Conservation (phyloP, 1,140 invertebrate genomes). For the Gonatopus flavifemur region DNA sequence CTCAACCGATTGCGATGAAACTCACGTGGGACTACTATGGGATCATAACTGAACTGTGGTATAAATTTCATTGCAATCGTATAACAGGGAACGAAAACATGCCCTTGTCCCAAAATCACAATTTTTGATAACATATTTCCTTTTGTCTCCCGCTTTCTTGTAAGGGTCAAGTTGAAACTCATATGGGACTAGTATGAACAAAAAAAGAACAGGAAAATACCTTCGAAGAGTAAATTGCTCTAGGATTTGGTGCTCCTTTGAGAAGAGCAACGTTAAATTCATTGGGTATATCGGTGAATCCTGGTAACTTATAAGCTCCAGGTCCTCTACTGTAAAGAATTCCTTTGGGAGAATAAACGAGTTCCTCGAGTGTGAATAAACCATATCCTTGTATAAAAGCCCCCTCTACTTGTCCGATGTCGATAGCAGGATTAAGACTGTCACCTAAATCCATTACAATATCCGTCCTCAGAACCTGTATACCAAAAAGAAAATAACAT, state of each 20-base stretch:
- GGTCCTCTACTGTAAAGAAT: constrained; percentile 82
- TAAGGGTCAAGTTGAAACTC: too few relatives aligned
- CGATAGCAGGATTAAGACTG: constrained; percentile 93
- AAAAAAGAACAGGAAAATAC: constrained; percentile 54
- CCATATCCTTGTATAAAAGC: constrained; percentile 93
- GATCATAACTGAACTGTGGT: too few relatives aligned
- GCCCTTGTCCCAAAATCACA: too few relatives aligned
- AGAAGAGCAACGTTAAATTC: constrained; percentile 92
- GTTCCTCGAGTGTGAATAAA: constrained; percentile 87
- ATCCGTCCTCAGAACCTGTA: constrained; percentile 78
- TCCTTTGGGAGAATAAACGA: constrained; percentile 83
- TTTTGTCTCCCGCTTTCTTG: too few relatives aligned
- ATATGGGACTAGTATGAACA: too few relatives aligned
- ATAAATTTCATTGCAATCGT: too few relatives aligned
- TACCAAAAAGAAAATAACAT: constrained; percentile 8
- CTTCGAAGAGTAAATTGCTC: constrained; percentile 94
- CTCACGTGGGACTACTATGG: too few relatives aligned
- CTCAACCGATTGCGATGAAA: too few relatives aligned
- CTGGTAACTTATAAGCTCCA: constrained; percentile 91
- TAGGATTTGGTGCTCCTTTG: constrained; percentile 82
- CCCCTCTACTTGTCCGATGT: constrained; percentile 95
- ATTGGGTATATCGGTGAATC: constrained; percentile 84
- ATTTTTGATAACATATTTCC: too few relatives aligned
- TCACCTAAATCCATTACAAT: constrained; percentile 95
- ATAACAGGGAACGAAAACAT: too few relatives aligned